phyloP scores from a whole-genome alignment of 2,797 vertebrate species.

The Columba guinea region DNA sequence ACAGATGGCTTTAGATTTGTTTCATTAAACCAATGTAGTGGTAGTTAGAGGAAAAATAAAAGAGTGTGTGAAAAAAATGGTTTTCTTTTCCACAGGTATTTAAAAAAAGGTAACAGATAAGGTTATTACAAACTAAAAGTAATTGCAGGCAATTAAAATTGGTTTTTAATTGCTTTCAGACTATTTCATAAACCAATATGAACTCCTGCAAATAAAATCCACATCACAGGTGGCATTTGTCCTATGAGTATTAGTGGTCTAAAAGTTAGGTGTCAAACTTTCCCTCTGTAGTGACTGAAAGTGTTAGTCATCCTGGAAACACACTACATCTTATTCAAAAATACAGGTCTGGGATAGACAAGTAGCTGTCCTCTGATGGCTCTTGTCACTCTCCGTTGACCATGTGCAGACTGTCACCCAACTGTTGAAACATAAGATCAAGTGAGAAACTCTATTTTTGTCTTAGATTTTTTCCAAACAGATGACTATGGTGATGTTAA shows the following conservation, averaged over 20 bases:
- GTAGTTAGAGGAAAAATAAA: not conserved
- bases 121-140: not conserved
- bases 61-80: not conserved
- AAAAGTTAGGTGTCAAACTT: not conserved
- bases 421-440: not conserved
- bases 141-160: not conserved
- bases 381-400: not conserved
- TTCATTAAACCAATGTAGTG: not conserved
- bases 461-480: not conserved
- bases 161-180: not conserved
- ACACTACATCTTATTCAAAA: not conserved
- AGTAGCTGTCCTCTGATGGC: not conserved
- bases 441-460: not conserved
- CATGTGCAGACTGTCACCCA: not conserved
- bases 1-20: not conserved
- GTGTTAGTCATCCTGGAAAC: not conserved
- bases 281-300: not conserved
- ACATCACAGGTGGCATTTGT: rapidly evolving
- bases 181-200: not conserved
- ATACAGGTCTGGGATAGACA: not conserved
- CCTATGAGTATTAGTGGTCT: not conserved
- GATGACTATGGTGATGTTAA: not conserved
- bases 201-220: not conserved
- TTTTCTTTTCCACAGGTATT: not conserved
- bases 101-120: not conserved